Base-by-base conservation (phyloP, 2,113 vertebrate species). In the Podarcis raffonei region DNA sequence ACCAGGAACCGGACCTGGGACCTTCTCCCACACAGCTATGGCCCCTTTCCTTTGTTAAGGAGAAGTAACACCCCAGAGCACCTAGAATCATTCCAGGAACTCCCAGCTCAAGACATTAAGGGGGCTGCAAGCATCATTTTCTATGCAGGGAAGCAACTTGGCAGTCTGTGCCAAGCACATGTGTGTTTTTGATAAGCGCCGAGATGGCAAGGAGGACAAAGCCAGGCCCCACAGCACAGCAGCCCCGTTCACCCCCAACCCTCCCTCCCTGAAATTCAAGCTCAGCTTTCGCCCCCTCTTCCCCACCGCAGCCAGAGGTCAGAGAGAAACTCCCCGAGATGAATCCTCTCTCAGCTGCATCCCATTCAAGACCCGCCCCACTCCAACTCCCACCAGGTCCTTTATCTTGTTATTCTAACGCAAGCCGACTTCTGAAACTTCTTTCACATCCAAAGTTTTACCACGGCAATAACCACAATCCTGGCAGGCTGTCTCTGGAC, bases 321-420 rank as follows among this genome's bases (percentile, higher is more conserved):
- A 57, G 65, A 89, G 87, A 94, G 91, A 92, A 93, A 89, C 83
- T 91, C 30, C 92, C 85, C 0, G 0, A 86, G 81, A 81, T 76
- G 81, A 90, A 42, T 48, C 13, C 1, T 59, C 82, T 87, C 65
- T 86, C 89, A 89, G 89, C 78, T 90, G 83, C 88, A 85, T 90
- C 87, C 90, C 90, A 92, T 90, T 84, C 89, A 87, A 78, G 84
- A 62, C 78, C 91, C 86, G 76, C 80, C 2, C 86, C 82, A 85
- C 81, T 20, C 81, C 89, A 22, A 35, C 37, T 68, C 91, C 93
- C 79, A 13, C 12, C 5, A 89, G 83, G 7, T 92, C 88, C 92
- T 96, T 95, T 95, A 96, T 96, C 94, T 95, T 90, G n/a, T 95
- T 94, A 93, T 90, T 93, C 94, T 95, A 96, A 95, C 88, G 88